phyloP scores from a whole-genome alignment of 2,888 invertebrate species.

The Pristionchus japonicus region DNA sequence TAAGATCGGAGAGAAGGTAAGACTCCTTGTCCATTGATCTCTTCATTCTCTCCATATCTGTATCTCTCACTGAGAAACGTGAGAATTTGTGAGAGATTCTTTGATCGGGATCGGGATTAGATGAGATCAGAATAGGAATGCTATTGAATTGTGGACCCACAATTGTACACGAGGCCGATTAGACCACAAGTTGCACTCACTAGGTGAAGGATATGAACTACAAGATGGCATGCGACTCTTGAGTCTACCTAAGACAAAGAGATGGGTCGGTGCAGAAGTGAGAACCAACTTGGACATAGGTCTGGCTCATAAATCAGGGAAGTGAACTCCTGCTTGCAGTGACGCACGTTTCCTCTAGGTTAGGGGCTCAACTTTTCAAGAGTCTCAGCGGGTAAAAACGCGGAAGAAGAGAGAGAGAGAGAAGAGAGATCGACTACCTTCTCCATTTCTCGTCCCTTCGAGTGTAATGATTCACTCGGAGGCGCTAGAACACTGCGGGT shows the following conservation, averaged over 20 bases:
- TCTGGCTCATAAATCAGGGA: neutral
- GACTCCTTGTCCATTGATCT: neutral
- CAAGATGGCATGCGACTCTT: neutral
- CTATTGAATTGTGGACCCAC: neutral
- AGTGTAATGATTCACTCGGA: neutral
- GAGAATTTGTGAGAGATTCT: neutral
- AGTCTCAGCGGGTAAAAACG: neutral
- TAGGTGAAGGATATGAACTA: neutral
- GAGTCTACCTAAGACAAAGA: too few relatives aligned
- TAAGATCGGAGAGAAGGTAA: too few relatives aligned
- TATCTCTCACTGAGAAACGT: neutral
- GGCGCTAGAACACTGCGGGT: neutral
- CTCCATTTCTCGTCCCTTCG: neutral
- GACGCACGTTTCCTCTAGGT: neutral
- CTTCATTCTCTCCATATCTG: neutral
- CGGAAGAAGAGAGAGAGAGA: conserved; percentile 3
- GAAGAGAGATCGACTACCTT: neutral
- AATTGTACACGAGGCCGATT: neutral
- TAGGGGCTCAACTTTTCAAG: neutral
- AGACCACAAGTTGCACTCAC: neutral
- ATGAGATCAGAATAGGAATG: neutral
- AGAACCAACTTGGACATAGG: too few relatives aligned
- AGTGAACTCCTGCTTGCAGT: neutral
- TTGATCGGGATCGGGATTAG: neutral
- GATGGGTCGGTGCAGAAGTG: too few relatives aligned